phyloP scores from a whole-genome alignment of 2,888 invertebrate species.

The Copidosoma aretas region DNA sequence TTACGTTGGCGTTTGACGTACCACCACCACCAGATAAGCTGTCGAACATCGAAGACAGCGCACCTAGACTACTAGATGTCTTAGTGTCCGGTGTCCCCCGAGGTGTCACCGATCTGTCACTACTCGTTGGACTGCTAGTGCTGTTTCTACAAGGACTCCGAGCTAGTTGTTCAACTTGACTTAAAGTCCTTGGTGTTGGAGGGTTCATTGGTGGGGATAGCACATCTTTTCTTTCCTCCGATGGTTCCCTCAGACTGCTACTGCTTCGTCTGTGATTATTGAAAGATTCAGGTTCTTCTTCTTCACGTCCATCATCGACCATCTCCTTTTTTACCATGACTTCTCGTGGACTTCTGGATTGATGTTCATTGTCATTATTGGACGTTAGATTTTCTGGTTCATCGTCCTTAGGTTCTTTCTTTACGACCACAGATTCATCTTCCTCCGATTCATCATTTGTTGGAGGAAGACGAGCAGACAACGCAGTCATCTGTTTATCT shows the following conservation, averaged over 20 bases:
- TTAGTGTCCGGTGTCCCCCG: constrained; percentile 69
- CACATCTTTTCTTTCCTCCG: constrained; percentile 59
- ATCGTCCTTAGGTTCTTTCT: constrained; percentile 65
- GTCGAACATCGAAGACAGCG: constrained; percentile 90
- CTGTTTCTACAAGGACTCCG: constrained; percentile 71
- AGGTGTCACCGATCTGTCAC: constrained; percentile 79
- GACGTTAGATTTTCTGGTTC: constrained; percentile 61
- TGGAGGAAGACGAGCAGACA: constrained; percentile 64
- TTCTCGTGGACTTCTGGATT: constrained; percentile 62
- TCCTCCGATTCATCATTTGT: constrained; percentile 65
- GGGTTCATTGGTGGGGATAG: constrained; percentile 58
- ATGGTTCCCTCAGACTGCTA: constrained; percentile 55
- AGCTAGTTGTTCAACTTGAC: constrained; percentile 62
- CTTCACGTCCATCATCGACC: constrained; percentile 67
- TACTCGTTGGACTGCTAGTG: constrained; percentile 76
- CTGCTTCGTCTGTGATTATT: constrained; percentile 54
- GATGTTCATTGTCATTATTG: constrained; percentile 58
- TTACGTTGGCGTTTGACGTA: constrained; percentile 50
- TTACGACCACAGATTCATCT: constrained; percentile 65
- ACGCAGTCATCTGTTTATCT: constrained; percentile 72
- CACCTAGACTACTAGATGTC: constrained; percentile 74
- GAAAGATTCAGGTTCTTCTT: constrained; percentile 60
- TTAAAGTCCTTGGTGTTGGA: constrained; percentile 66
- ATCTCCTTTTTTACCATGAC: constrained; percentile 72
- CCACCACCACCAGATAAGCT: constrained; percentile 72